Evolutionary conservation across 2,888 invertebrate genomes (phyloP).

Genomic region (Lepidocyrtoides sp.): DNA sequence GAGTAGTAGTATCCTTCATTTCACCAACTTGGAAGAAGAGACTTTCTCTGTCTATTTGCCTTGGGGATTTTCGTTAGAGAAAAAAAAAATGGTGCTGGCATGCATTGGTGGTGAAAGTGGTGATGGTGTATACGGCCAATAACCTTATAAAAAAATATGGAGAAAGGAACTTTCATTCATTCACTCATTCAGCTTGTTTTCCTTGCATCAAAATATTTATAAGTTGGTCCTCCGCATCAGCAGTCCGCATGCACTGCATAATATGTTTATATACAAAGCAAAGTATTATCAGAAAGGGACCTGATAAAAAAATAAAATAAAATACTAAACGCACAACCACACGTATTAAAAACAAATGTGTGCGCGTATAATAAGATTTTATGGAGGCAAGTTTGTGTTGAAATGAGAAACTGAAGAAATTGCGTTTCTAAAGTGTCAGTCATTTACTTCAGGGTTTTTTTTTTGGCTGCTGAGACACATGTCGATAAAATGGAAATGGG

Average conservation of each 20-base stretch:
- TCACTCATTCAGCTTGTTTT: constrained; percentile 3
- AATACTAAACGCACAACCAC: not conserved
- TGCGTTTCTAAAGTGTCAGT: no score
- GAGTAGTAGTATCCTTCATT: constrained; percentile 51
- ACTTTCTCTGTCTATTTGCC: not conserved
- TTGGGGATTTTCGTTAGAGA: constrained; percentile 49
- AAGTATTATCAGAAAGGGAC: no score
- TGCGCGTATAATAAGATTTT: no score
- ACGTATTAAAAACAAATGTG: no score
- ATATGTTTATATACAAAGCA: constrained; percentile 11
- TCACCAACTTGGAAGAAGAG: constrained; percentile 17
- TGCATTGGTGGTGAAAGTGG: not conserved
- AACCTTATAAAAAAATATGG: not conserved
- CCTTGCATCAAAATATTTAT: not conserved
- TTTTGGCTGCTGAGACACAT: not conserved
- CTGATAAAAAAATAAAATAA: not conserved
- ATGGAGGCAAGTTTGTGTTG: no score
- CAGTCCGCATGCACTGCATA: no score
- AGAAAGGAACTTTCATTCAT: not conserved
- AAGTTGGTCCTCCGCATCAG: no score
- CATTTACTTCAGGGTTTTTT: not conserved
- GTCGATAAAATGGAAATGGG: not conserved
- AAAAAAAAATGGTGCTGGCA: not conserved
- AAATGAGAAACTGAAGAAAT: not conserved
- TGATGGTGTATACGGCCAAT: not conserved